Evolutionary conservation across 2,888 invertebrate genomes (phyloP).

Genomic region (Drosophila putrida): DNA sequence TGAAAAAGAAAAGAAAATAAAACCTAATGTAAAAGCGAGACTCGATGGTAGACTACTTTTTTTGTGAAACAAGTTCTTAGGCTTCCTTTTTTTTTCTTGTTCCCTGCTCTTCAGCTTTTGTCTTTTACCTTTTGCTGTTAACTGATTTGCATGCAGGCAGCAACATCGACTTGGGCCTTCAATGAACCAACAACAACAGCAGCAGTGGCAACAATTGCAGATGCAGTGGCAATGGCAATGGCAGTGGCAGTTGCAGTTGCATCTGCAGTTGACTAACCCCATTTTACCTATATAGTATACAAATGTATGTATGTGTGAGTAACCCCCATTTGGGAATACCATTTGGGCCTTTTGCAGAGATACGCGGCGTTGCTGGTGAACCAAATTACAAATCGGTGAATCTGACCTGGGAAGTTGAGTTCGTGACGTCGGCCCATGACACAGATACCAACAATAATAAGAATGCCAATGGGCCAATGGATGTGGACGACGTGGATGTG

Average conservation of each 20-base stretch:
- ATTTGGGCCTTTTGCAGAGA: constrained; percentile 76
- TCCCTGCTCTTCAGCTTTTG: constrained; percentile 14
- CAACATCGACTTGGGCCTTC: constrained; percentile 49
- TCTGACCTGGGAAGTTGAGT: constrained; percentile 85
- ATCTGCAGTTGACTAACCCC: constrained; percentile 60
- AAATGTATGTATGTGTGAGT: constrained; percentile 32
- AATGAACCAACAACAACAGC: constrained; percentile 52
- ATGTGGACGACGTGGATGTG: constrained; percentile 32
- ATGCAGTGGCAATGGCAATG: constrained; percentile 8
- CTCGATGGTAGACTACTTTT: constrained; percentile 29
- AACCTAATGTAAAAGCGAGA: constrained; percentile 62
- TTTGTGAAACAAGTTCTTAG: constrained; percentile 67
- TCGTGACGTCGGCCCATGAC: constrained; percentile 74
- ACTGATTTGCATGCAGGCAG: constrained; percentile 76
- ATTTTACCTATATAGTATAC: constrained; percentile 19
- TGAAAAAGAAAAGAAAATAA: constrained; percentile 18
- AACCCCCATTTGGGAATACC: constrained; percentile 51
- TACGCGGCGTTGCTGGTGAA: constrained; percentile 85
- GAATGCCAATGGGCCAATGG: constrained; percentile 43
- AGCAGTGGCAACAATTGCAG: constrained; percentile 24
- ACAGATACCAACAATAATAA: constrained; percentile 53
- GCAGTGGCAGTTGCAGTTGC: constrained; percentile 26
- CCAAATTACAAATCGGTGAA: constrained; percentile 85
- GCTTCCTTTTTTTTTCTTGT: constrained; percentile 3
- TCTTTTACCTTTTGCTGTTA: constrained; percentile 37